phyloP scores from a whole-genome alignment of 1,140 invertebrate species.

The Habropoda laboriosa region DNA sequence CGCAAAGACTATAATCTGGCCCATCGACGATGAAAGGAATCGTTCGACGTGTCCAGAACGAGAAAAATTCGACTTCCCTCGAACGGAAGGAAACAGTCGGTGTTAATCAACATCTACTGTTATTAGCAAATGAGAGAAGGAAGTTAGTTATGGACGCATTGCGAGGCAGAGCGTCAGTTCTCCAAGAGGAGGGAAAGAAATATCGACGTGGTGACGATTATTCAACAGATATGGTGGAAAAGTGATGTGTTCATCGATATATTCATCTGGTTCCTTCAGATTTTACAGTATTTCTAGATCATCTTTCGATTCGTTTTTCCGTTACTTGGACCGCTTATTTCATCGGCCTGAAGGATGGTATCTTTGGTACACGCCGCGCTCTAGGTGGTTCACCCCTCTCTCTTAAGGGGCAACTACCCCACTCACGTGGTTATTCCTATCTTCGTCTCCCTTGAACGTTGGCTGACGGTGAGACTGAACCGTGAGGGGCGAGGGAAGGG shows the following conservation, averaged over 20 bases:
- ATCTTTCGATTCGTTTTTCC: conserved; percentile 12
- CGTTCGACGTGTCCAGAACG: neutral
- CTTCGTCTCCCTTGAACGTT: conserved; percentile 47
- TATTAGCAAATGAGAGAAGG: too few species aligned
- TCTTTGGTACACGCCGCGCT: conserved; percentile 69
- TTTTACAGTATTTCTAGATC: conserved; percentile 2
- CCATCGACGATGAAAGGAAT: neutral
- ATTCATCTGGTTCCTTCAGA: conserved; percentile 41
- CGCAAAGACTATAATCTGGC: neutral
- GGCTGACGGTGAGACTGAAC: conserved; percentile 49
- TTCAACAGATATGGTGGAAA: neutral
- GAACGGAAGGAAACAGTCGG: neutral
- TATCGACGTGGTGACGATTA: neutral
- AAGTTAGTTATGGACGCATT: neutral
- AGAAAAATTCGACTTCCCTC: neutral
- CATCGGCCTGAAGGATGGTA: conserved; percentile 62
- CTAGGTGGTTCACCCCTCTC: conserved; percentile 67
- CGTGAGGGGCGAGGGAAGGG: conserved; percentile 67
- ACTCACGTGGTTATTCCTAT: conserved; percentile 57
- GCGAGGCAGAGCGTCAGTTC: conserved; percentile 2
- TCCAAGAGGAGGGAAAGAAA: conserved; percentile 6
- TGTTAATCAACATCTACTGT: too few species aligned
- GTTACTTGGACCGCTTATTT: conserved; percentile 38
- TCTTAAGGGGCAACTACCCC: conserved; percentile 67
- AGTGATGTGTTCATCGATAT: neutral